Base-by-base conservation (phyloP, 2,797 vertebrate species). In the Fistularia tabacaria region DNA sequence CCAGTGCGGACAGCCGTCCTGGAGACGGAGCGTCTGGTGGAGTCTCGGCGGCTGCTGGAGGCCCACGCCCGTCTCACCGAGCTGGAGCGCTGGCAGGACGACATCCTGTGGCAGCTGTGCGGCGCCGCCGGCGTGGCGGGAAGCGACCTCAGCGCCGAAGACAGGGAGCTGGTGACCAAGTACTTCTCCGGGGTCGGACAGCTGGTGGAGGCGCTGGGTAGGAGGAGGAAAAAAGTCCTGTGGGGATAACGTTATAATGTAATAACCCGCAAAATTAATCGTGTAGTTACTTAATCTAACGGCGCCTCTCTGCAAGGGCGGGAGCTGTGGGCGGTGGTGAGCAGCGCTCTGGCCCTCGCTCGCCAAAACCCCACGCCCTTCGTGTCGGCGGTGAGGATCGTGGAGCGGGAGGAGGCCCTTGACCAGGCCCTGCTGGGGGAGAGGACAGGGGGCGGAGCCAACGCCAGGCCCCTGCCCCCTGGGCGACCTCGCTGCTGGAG, bases 401-500 rank as follows among this genome's bases (percentile, higher is more conserved):
- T 97, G 0, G 96, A 99, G 80, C 84, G 95, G 4, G 96, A 99
- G 62, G 93, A 98, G 74, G 82, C 89, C 37, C 85, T 93, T 57
- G 93, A 93, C 64, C 69, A 55, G 0, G 54, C 79, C 15, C 81
- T 93, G 41, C 79, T 89, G 48, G 84, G 89, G 62, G 90, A 92
- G 46, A 79, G 90, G 45, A 78, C 62, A 0, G 70, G 64, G 0
- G 12, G 43, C 1, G 51, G 60, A 6, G 66, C 54, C 45, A 46
- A 46, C 57, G 3, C n/a, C 55, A 75, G 85, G 46, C 91, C 92
- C 40, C 81, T 92, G 10, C 91, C 91, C 8, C 85, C 89, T 0
- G 94, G 93, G 7, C 87, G 92, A 6, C 95, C 95, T 11, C 93
- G 96, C 73, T 85, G 90, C 74, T 98, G 95, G 96, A 91, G 91